Conservation (phyloP, 2,113 vertebrate species). For the Heterotilapia buettikoferi region DNA sequence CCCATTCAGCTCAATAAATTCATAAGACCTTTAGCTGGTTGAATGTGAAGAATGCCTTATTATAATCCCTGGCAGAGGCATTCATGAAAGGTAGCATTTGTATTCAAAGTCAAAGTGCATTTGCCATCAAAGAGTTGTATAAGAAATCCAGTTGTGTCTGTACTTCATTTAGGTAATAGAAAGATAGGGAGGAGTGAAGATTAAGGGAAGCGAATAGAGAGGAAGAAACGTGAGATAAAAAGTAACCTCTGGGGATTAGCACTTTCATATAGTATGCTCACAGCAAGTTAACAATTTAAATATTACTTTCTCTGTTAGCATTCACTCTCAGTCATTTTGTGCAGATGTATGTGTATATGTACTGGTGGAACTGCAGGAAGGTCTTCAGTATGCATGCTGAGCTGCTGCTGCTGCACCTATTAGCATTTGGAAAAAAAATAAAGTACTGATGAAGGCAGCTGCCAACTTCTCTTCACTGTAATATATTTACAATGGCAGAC, state of each 20-base stretch:
- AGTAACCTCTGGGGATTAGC: constrained; percentile 31
- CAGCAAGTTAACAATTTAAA: constrained; percentile 18
- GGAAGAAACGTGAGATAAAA: constrained; percentile 35
- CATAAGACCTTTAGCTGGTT: constrained; percentile 26
- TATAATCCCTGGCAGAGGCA: constrained; percentile 38
- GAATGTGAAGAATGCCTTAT: constrained; percentile 25
- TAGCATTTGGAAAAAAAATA: background rate
- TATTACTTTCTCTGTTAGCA: background rate
- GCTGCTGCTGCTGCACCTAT: background rate
- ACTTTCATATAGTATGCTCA: background rate
- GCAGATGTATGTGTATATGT: background rate
- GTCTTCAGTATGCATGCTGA: background rate
- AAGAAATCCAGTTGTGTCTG: constrained; percentile 29
- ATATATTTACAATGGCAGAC: background rate
- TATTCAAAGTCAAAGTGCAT: constrained; percentile 60
- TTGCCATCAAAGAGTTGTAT: constrained; percentile 33
- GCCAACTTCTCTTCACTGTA: background rate
- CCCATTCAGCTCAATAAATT: constrained; percentile 14
- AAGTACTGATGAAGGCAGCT: background rate
- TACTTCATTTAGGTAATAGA: constrained; percentile 50
- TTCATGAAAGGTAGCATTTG: constrained; percentile 50
- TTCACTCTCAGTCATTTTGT: background rate
- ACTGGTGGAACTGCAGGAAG: background rate
- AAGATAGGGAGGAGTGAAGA: constrained; percentile 36
- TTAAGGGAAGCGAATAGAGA: constrained; percentile 15